Base-by-base conservation (phyloP, 2,888 invertebrate species). In the Zhuqinia jingwanae region DNA sequence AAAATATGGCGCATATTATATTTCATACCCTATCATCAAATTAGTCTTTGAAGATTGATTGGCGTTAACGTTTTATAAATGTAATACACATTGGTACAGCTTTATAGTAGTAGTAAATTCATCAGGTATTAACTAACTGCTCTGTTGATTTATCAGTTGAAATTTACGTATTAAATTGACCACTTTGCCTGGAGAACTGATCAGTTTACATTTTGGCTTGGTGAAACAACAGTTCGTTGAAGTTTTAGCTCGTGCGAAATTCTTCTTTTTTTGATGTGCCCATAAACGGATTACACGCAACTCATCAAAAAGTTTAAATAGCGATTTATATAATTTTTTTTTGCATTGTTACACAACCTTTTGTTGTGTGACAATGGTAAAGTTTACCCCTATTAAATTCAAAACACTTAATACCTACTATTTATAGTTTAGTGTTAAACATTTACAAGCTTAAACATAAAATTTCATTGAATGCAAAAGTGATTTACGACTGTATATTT, bases 331-430 rank as follows among this genome's bases (percentile, higher is more conserved):
- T n/a, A n/a, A n/a, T n/a, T n/a, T n/a, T n/a, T n/a, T 6, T 25
- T 47, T n/a, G 8, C 17, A 22, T 70, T 47, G 47, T 70, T 70
- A 30, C 53, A 47, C 47, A 70, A 70, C 70, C 47, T 11, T 15
- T 2, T 45, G 70, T 47, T 70, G 70, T 70, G 70, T 70, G 70
- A 70, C 70, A 70, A 70, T 70, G 70, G 45, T 10, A 45, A 70
- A 15, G 8, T 45, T 20, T 15, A 70, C 20, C 20, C 6, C 1
- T 70, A 15, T 11, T 0, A 70, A 47, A 42, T 10, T 47, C 6
- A 45, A 45, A 47, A 70, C 70, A 45, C 17, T 53, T n/a, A 30
- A 6, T 50, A 75, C 56, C 2, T 30, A 53, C 27, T 53, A 30
- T 11, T 53, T 73, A 27, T 27, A 50, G 25, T 73, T 25, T 25